Conservation (phyloP, 1,140 invertebrate species). For the Triops cancriformis region DNA sequence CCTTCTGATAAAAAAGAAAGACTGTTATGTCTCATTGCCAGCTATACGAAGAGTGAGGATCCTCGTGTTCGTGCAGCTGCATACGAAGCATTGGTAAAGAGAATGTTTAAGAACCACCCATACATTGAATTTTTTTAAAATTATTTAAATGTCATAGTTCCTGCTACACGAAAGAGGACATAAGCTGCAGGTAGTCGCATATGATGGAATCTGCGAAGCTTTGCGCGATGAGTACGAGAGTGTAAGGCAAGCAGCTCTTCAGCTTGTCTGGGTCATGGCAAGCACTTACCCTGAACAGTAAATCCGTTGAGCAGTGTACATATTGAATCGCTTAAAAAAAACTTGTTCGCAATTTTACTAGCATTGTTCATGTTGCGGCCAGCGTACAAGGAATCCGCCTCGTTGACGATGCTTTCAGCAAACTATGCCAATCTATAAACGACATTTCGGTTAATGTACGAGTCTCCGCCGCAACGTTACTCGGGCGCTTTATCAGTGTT, state of each 20-base stretch:
- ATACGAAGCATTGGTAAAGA: constrained; percentile 64
- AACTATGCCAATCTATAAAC: constrained; percentile 86
- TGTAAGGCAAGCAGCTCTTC: constrained; percentile 74
- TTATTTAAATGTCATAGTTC: constrained; percentile 38
- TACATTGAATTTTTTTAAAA: constrained; percentile 17
- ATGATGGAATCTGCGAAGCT: constrained; percentile 68
- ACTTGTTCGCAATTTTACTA: constrained; percentile 41
- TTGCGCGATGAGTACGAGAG: constrained; percentile 91
- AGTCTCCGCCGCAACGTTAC: constrained; percentile 63
- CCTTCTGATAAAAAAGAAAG: constrained; percentile 46
- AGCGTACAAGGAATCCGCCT: constrained; percentile 65
- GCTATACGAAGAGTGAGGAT: constrained; percentile 79
- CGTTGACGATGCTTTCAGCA: constrained; percentile 92
- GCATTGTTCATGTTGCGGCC: constrained; percentile 54
- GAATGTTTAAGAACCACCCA: neutral
- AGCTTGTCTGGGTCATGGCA: constrained; percentile 74
- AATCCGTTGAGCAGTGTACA: constrained; percentile 34
- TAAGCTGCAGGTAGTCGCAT: constrained; percentile 64
- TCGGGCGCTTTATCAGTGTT: constrained; percentile 80
- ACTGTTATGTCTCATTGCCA: constrained; percentile 56
- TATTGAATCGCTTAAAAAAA: neutral
- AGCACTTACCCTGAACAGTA: constrained; percentile 80
- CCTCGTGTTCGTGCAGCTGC: constrained; percentile 79
- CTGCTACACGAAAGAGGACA: constrained; percentile 67
- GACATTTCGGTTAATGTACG: constrained; percentile 74